Evolutionary conservation across 2,888 invertebrate species (phyloP), one percentile per base, ranked within the genome.

Genomic region (Eupithecia centaureata): DNA sequence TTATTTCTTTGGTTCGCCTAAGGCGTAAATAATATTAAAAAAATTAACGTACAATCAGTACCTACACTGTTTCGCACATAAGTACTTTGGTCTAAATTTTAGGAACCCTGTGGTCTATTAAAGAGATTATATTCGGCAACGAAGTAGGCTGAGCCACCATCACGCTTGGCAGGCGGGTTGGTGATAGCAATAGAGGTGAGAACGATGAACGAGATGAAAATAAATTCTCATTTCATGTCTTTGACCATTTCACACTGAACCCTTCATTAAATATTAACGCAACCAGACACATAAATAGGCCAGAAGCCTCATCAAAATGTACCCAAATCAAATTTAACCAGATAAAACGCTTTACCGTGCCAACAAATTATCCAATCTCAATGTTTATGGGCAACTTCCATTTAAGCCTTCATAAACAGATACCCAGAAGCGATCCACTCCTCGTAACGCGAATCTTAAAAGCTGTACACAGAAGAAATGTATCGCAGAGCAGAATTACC

Each of bases 321-420:
- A 28, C n/a, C 22, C 4, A 22, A n/a, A 57, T 58, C 38, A 51
- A 52, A 22, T 30, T 32, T n/a, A 42, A 32, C 0, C 63, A 38
- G 65, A 62, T 59, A 58, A 13, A 47, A 25, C 33, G 18, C 58
- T 54, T 62, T 28, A 33, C 25, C 51, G 32, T 35, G 47, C 61
- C 62, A 62, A 59, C 59, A 65, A 65, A 70, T 70, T 64, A 70
- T 61, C 66, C 65, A 63, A 66, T 69, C 66, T 63, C 30, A 32
- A 22, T 63, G 27, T 69, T 67, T 64, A 70, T 47, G 42, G 54
- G 56, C 51, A 15, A 32, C 18, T 69, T 27, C n/a, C 60, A 60
- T 68, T 61, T 59, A 10, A 28, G 25, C 54, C 56, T 66, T 65
- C 69, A 63, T 70, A 66, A 70, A 67, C 70, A 66, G 70, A 52